Percentiles rank a stretch among this genome's conserved stretches.
These are phyloP conservation scores for Ectemnius cavifrons DNA, from an alignment of 2,888 invertebrate species.

Conservation along the genomic window DNA sequence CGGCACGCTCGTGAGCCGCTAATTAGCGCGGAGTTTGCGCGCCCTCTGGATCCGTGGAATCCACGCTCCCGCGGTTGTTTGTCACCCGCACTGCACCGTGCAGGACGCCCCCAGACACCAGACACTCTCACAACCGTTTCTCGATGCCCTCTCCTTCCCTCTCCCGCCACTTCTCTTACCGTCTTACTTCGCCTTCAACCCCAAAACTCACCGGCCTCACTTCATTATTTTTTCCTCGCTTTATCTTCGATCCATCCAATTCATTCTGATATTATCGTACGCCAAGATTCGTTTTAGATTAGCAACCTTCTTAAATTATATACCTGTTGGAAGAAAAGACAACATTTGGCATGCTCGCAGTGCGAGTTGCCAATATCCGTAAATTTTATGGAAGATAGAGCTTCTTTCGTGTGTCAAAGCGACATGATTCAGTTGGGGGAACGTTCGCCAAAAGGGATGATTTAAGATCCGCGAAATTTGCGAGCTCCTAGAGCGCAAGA, in stretches of 20 bases:
- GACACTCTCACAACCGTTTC: slow-evolving; percentile 13
- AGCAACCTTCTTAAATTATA: too few relatives aligned
- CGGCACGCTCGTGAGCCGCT: slow-evolving; percentile 69
- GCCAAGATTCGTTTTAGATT: too few relatives aligned
- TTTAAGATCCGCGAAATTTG: slow-evolving; percentile 2
- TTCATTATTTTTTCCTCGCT: too few relatives aligned
- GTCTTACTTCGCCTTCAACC: not conserved
- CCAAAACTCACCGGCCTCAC: not conserved
- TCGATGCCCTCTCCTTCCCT: not conserved
- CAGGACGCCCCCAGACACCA: slow-evolving; percentile 45
- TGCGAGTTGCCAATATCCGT: too few relatives aligned
- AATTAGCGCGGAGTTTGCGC: slow-evolving; percentile 73
- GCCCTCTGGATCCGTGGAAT: slow-evolving; percentile 71
- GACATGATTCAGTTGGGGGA: not conserved
- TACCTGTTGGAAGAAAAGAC: too few relatives aligned
- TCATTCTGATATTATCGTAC: too few relatives aligned
- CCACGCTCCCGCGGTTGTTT: slow-evolving; percentile 65
- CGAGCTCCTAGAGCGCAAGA: slow-evolving; percentile 6
- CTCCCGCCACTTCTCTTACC: slow-evolving; percentile 1
- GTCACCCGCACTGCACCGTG: slow-evolving; percentile 64
- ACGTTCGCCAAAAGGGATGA: not conserved
- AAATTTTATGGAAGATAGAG: too few relatives aligned
- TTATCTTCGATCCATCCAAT: too few relatives aligned
- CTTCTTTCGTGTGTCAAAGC: not conserved
- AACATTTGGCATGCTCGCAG: too few relatives aligned